A percentile compares a stretch with the other conserved stretches of the same genome.
Evolutionary conservation across 2,797 vertebrate species (phyloP).

Genomic region (Falco biarmicus): DNA sequence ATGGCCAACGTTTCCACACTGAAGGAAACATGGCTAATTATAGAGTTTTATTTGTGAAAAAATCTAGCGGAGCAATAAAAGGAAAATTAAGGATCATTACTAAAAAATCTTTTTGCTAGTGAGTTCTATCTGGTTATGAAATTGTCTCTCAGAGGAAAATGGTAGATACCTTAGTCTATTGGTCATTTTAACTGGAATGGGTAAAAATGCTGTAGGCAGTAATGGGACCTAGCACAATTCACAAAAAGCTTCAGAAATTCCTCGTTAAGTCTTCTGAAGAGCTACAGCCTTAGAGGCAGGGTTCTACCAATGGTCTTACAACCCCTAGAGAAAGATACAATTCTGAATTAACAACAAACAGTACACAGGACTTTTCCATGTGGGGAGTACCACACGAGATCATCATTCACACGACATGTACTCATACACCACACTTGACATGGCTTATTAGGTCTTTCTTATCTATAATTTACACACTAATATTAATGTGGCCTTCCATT

Average conservation of each 20-base stretch:
- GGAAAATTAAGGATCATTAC: slow-evolving; percentile 27
- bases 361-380: background rate
- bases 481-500: background rate
- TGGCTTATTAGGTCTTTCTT: background rate
- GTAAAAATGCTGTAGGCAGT: background rate
- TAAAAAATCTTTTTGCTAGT: background rate
- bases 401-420: background rate
- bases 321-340: background rate
- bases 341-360: background rate
- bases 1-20: background rate
- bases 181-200: slow-evolving; percentile 9
- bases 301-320: background rate
- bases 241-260: background rate
- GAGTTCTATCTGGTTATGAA: background rate
- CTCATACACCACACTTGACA: background rate
- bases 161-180: background rate
- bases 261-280: background rate
- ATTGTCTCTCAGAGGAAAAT: background rate
- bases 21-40: slow-evolving; percentile 25
- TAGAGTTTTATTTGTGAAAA: slow-evolving; percentile 25
- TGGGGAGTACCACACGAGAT: background rate
- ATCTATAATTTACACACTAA: background rate
- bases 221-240: background rate
- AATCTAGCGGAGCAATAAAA: slow-evolving; percentile 8
- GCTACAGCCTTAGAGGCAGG: background rate